Percentiles rank a stretch among this genome's conserved stretches.
phyloP scores from a whole-genome alignment of 2,888 invertebrate genomes.

The Gibbula magus region DNA sequence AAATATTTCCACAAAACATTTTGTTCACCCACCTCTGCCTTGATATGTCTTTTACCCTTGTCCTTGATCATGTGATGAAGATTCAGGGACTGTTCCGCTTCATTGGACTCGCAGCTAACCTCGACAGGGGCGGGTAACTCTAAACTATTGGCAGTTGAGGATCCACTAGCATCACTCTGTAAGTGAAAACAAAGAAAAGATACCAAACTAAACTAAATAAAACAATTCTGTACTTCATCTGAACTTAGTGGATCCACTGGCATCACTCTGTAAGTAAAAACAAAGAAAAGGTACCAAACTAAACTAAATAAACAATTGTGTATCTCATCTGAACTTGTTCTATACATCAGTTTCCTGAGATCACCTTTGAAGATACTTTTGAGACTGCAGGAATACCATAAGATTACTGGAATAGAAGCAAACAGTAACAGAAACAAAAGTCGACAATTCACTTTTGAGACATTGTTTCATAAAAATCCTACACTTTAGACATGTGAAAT shows the following conservation, averaged over 20 bases:
- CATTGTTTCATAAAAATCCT: neutral
- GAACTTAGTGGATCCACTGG: neutral
- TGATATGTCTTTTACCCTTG: neutral
- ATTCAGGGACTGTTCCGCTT: neutral
- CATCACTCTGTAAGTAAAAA: neutral
- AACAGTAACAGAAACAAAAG: neutral
- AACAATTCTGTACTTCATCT: neutral
- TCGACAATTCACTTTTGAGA: neutral
- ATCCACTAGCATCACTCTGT: neutral
- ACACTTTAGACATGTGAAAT: neutral
- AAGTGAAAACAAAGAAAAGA: neutral
- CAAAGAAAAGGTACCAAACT: neutral
- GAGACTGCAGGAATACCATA: too few species aligned
- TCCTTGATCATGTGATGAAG: neutral
- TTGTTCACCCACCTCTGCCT: neutral
- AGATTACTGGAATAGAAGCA: neutral
- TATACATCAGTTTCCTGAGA: too few species aligned
- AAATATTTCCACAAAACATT: neutral
- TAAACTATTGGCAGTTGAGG: neutral
- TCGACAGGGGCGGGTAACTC: conserved; percentile 6
- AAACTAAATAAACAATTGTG: too few species aligned
- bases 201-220: too few species aligned
- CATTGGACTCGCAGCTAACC: neutral
- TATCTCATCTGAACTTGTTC: too few species aligned
- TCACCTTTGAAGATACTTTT: too few species aligned